Percentiles rank a stretch among this genome's conserved stretches.
Conservation (phyloP, 2,797 vertebrate genomes). For the Sebastes miniatus region DNA sequence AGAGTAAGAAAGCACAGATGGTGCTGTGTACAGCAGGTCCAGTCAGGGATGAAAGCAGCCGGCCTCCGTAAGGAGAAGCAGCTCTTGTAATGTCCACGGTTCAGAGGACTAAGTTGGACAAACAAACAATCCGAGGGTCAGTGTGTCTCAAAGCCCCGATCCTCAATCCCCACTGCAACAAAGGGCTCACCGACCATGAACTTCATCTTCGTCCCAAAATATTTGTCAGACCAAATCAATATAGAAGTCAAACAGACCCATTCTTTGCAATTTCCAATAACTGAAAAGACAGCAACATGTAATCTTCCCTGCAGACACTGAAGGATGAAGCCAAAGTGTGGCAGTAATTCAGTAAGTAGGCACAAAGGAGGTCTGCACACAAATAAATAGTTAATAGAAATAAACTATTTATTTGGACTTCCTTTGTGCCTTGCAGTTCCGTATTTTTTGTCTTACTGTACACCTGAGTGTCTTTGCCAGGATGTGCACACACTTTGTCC, state of each 20-base stretch:
- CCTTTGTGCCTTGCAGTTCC: neutral
- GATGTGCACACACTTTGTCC: neutral
- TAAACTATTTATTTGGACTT: neutral
- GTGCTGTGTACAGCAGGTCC: conserved; percentile 9
- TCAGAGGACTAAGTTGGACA: conserved; percentile 12
- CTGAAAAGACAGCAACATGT: neutral
- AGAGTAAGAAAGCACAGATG: neutral
- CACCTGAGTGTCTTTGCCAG: neutral
- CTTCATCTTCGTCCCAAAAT: neutral
- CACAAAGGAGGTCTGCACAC: neutral
- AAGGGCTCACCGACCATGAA: neutral
- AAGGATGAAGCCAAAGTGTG: neutral
- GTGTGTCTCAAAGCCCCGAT: neutral
- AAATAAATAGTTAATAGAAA: neutral
- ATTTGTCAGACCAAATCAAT: neutral
- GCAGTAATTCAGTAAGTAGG: neutral
- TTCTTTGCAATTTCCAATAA: neutral
- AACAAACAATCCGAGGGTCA: conserved; percentile 17
- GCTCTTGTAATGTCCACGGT: neutral
- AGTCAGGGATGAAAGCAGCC: conserved; percentile 32
- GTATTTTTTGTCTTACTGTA: neutral
- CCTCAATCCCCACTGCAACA: neutral
- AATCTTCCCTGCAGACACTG: neutral
- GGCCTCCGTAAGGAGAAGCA: conserved; percentile 10
- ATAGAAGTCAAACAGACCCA: neutral